Conservation (phyloP, 2,797 vertebrate species). For the Oryzias sinensis region DNA sequence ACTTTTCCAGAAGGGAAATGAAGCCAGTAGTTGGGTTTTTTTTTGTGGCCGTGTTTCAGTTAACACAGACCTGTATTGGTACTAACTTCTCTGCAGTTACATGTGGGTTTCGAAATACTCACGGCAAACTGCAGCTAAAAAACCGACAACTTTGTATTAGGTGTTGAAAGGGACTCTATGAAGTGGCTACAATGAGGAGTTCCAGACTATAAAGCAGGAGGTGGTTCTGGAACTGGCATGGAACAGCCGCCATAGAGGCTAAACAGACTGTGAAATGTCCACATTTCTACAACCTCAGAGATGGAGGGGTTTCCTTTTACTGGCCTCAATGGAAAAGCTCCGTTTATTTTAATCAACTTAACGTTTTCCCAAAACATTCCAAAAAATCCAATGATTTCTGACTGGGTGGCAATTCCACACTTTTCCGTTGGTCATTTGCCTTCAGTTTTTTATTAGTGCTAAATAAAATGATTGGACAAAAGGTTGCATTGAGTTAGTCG, state of each 20-base stretch:
- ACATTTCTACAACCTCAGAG: conserved; percentile 15
- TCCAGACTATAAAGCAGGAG: conserved; percentile 17
- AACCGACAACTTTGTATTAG: conserved; percentile 31
- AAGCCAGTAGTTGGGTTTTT: no score
- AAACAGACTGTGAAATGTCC: conserved; percentile 16
- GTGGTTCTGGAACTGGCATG: conserved; percentile 34
- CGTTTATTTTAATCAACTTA: conserved; percentile 7
- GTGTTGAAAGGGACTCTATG: conserved; percentile 36
- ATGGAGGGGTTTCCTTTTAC: conserved; percentile 11
- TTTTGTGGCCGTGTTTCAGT: no score
- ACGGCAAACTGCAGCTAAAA: conserved; percentile 32
- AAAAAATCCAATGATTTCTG: background rate
- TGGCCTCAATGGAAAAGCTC: conserved; percentile 2
- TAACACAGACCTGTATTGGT: no score
- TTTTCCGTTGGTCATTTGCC: no score
- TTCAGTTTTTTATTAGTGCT: no score
- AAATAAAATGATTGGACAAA: no score
- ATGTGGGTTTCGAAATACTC: conserved; percentile 34
- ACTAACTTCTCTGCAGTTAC: conserved; percentile 7
- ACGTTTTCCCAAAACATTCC: conserved; percentile 19
- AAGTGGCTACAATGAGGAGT: conserved; percentile 47
- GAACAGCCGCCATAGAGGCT: conserved; percentile 29
- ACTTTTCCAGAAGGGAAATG: no score
- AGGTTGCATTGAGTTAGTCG: no score
- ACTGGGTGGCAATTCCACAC: background rate